Conservation (phyloP, 1,140 invertebrate genomes). For the Drosophila tropicalis region DNA sequence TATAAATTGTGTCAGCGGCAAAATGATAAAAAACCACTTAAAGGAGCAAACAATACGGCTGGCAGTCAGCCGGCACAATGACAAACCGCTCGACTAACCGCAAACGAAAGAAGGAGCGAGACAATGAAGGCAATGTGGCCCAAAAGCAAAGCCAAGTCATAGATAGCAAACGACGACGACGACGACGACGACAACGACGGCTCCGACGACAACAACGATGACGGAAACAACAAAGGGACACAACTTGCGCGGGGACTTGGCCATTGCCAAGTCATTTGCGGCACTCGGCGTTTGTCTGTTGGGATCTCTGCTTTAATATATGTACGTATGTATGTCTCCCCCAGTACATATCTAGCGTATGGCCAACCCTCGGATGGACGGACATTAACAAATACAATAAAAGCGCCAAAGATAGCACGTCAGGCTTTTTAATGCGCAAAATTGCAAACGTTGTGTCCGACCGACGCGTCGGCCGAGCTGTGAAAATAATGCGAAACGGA, state of each 20-base stretch:
- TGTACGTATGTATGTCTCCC: not conserved
- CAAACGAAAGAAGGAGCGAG: constrained; percentile 47
- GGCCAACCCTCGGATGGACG: constrained; percentile 39
- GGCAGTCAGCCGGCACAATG: constrained; percentile 74
- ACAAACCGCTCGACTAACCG: constrained; percentile 79
- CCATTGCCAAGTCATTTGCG: constrained; percentile 77
- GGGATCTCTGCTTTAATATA: not conserved
- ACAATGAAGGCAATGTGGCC: constrained; percentile 15
- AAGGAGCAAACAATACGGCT: constrained; percentile 79
- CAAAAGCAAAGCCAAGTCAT: constrained; percentile 27
- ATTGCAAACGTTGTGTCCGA: constrained; percentile 67
- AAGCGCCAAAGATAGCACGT: constrained; percentile 81
- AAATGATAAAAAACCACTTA: constrained; percentile 83
- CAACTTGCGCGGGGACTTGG: constrained; percentile 49
- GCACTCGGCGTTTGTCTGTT: constrained; percentile 42
- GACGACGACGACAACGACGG: constrained; percentile 45
- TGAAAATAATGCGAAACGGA: constrained; percentile 81
- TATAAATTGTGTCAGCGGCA: constrained; percentile 83
- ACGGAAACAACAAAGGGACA: constrained; percentile 78
- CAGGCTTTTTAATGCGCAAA: constrained; percentile 81
- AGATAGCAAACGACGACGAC: constrained; percentile 60
- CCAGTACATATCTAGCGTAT: constrained; percentile 2
- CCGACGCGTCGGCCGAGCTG: constrained; percentile 43
- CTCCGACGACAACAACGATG: constrained; percentile 45
- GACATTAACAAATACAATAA: constrained; percentile 81